These are phyloP conservation scores for Kryphioiulus occultus DNA, from an alignment of 2,888 invertebrate species.

Conservation along the genomic window DNA sequence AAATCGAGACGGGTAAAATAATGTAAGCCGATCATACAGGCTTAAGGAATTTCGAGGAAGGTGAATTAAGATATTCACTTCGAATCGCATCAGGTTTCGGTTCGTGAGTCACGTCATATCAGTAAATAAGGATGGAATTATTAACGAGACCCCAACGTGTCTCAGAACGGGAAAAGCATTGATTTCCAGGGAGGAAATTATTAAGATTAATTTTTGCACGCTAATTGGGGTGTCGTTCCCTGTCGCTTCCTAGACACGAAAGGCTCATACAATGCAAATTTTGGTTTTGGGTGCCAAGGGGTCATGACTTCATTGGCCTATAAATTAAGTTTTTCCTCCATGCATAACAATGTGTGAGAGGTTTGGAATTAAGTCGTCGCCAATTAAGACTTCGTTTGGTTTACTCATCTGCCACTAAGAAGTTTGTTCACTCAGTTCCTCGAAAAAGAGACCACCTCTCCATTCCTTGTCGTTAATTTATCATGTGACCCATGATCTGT, in stretches of 20 bases:
- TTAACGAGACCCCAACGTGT: background rate
- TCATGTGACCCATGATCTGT: no score
- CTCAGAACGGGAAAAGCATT: background rate
- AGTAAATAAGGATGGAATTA: background rate
- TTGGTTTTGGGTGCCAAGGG: background rate
- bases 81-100: background rate
- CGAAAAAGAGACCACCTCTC: no score
- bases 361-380: background rate
- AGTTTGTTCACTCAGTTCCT: no score
- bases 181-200: background rate
- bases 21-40: background rate
- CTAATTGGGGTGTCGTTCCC: background rate
- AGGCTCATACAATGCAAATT: background rate
- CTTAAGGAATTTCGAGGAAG: background rate
- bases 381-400: background rate
- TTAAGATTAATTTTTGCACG: background rate
- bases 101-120: background rate
- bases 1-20: background rate
- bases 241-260: background rate
- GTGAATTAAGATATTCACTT: background rate
- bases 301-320: background rate
- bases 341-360: background rate
- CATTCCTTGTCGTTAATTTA: no score
- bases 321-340: background rate
- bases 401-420: no score